phyloP scores from a whole-genome alignment of 2,797 vertebrate species.

The Staurois parvus region DNA sequence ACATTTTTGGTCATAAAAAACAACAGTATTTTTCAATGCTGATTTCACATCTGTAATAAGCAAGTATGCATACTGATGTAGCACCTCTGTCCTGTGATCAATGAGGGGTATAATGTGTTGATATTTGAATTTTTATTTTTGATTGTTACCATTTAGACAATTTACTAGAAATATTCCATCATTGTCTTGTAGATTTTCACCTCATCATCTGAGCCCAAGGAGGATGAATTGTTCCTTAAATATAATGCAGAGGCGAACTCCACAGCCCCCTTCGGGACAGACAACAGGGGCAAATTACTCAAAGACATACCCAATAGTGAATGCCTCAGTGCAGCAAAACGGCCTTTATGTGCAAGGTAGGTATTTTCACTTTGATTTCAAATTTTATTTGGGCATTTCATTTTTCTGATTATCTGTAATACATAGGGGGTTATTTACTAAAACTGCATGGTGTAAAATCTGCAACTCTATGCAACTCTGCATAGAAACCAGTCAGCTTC shows the following conservation, averaged over 20 bases:
- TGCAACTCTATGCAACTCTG: too few relatives aligned
- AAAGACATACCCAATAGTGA: slow-evolving; percentile 72
- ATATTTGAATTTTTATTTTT: too few relatives aligned
- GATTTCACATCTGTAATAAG: too few relatives aligned
- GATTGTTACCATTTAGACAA: too few relatives aligned
- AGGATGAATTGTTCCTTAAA: slow-evolving; percentile 67
- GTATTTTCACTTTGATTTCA: slow-evolving; percentile 26
- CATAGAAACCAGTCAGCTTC: too few relatives aligned
- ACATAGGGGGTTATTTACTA: too few relatives aligned
- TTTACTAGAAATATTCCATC: neutral
- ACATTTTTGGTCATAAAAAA: too few relatives aligned
- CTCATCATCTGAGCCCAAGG: slow-evolving; percentile 74
- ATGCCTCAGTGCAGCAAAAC: slow-evolving; percentile 72
- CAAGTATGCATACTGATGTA: too few relatives aligned
- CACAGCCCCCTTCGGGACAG: slow-evolving; percentile 70
- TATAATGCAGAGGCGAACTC: slow-evolving; percentile 70
- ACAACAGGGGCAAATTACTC: slow-evolving; percentile 68
- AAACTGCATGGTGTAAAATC: too few relatives aligned
- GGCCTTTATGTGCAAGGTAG: slow-evolving; percentile 78
- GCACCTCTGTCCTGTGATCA: too few relatives aligned
- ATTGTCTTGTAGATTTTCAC: slow-evolving; percentile 73
- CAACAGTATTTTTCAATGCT: too few relatives aligned
- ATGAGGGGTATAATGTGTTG: too few relatives aligned
- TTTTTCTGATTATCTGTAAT: neutral
- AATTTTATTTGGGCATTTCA: neutral